Evolutionary conservation across 2,888 invertebrate species (phyloP), one percentile per base, ranked within the genome.

Genomic region (Scrobipalpa atriplicella): DNA sequence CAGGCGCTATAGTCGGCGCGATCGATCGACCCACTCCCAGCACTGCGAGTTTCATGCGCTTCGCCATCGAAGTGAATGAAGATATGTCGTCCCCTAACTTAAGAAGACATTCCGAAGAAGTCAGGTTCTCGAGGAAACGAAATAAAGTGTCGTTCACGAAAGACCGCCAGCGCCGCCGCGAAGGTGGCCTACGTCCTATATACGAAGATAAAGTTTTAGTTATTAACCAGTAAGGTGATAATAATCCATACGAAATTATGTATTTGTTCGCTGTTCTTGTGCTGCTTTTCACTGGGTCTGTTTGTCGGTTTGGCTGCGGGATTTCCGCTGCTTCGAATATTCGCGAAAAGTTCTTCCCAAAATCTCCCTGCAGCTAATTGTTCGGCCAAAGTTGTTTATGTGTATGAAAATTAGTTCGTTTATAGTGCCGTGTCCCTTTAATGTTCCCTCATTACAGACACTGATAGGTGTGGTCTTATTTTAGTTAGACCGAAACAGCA

Each of bases 1-100:
- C 21, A 10, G 60, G 21, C 58, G 51, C 60, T 21, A 11, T 60
- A 21, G 47, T 13, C n/a, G 64, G 63, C 29, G 56, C 43, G 6
- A 7, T 56, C 5, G 18, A n/a, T n/a, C 29, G 13, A n/a, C 62
- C 62, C n/a, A 47, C 47, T 7, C 62, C 62, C 8, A 47, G 47
- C 47, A 29, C 29, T 0, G 21, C 62, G 2, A 43, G n/a, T 29
- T 62, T 62, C 47, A 62, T 62, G 62, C 47, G 21, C n/a, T 1
- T 39, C 16, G 61, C 61, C 19, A 7, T 9, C 39, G 10, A 8
- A 19, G 3, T 13, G 13, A 13, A 11, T 13, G 13, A 43, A 13
- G 43, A 3, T n/a, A n/a, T n/a, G 47, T 47, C n/a, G 16, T n/a
- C 47, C n/a, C n/a, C 16, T 1, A n/a, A n/a, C 3, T 1, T 2